Evolutionary conservation across 2,797 vertebrate species (phyloP), one percentile per base, ranked within the genome.

Genomic region (Balearica regulorum): DNA sequence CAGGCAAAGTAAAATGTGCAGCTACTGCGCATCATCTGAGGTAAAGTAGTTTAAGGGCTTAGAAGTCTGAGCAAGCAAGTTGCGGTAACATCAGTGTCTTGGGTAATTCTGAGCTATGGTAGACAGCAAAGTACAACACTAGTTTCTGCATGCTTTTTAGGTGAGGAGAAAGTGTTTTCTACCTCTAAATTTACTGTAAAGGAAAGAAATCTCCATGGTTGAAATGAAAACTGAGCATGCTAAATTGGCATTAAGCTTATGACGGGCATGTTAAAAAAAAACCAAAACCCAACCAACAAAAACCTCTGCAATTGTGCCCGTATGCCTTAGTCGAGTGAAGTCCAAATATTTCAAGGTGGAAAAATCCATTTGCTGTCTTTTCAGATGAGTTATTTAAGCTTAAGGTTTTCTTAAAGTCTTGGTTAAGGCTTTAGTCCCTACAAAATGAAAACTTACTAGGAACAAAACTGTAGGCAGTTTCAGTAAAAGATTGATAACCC

Each of bases 141-240:
- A 55, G 78, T 87, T 94, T 70, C 92, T 93, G 81, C 89, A 92
- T 89, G 82, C 91, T 85, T 89, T 94, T 94, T 91, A 92, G 64
- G 89, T 89, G 91, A 95, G 89, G 94, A 97, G 71, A 93, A 93
- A 68, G 89, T 68, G 82, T 85, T 93, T 95, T 94, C 87, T 94
- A 39, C 68, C 82, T 91, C 71, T 5, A 6, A 83, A 96, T 91
- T 92, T 80, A 57, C 75, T 93, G 75, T 92, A 83, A 95, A 95
- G 95, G 54, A 91, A 83, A 92, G 69, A 82, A 83, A 83, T 95
- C 14, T 2, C 49, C 44, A 39, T 79, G 66, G 60, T 57, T 64
- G 48, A 22, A 87, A 11, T 3, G 35, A 89, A 92, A 95, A 53
- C 68, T 44, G 62, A 82, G 83, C 81, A 37, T 84, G 64, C 44